Evolutionary conservation across 2,797 vertebrate genomes (phyloP).

Genomic region (Adrianichthys oophorus): DNA sequence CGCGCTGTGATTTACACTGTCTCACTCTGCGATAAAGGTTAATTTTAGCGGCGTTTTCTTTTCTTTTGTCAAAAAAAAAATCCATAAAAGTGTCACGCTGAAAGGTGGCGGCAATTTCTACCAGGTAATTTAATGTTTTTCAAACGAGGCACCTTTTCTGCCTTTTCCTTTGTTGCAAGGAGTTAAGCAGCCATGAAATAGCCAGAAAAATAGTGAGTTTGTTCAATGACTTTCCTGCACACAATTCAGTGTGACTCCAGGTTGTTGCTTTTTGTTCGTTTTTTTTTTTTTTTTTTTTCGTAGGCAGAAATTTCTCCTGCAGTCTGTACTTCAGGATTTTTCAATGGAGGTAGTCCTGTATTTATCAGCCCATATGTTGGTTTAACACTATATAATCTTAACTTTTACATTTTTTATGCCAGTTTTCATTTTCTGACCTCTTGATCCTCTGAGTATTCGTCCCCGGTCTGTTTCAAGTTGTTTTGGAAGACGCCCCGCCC

Average conservation of each 20-base stretch:
- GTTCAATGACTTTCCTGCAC: slow-evolving; percentile 59
- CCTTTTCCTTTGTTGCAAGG: slow-evolving; percentile 71
- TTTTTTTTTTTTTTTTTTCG: slow-evolving; percentile 65
- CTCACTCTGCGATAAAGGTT: slow-evolving; percentile 82
- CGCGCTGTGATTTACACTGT: slow-evolving; percentile 75
- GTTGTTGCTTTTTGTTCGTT: slow-evolving; percentile 59
- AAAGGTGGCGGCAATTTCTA: slow-evolving; percentile 83
- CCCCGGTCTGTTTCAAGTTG: no score
- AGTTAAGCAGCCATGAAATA: slow-evolving; percentile 98
- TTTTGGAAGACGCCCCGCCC: no score
- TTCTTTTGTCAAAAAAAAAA: slow-evolving; percentile 65
- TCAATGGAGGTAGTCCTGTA: slow-evolving; percentile 37
- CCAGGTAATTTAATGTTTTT: slow-evolving; percentile 88
- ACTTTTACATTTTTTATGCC: no score
- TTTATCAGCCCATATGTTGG: slow-evolving; percentile 34
- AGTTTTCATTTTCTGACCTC: no score
- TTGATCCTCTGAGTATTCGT: no score
- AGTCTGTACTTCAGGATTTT: slow-evolving; percentile 41
- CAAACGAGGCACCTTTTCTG: slow-evolving; percentile 79
- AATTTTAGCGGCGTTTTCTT: slow-evolving; percentile 83
- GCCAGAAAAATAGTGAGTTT: slow-evolving; percentile 90
- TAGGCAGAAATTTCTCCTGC: slow-evolving; percentile 41
- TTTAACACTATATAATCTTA: slow-evolving; percentile 14
- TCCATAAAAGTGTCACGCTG: slow-evolving; percentile 89
- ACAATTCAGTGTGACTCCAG: slow-evolving; percentile 53